Base-by-base conservation (phyloP, 1,140 invertebrate genomes). In the Saccostrea echinata region DNA sequence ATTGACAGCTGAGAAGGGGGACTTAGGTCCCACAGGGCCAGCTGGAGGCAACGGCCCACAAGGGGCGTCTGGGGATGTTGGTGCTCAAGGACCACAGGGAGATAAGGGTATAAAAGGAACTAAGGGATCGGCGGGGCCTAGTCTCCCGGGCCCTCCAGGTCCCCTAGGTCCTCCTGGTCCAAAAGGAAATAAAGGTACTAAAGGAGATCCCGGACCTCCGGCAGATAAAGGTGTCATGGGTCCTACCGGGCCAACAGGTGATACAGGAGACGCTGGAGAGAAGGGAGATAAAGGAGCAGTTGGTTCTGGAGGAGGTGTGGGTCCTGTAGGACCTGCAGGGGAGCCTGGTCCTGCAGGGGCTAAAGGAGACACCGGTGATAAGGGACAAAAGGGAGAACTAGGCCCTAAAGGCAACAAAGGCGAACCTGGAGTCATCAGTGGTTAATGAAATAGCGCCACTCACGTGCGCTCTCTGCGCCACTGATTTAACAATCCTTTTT, bases 391-490 rank as follows among this genome's bases (percentile, higher is more conserved):
- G 12, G 81, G 81, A 18, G 24, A 35, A n/a, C 35, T 16, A 21
- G 81, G 81, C 21, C 33, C 35, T 21, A 83, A 83, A 83, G 81
- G 81, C 33, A 24, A 51, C 33, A 83, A 24, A 51, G 81, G 81
- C 3, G 81, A 83, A 21, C 33, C 30, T 30, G 76, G 16, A 18
- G 13, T 43, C 24, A 21, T 57, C 55, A 57, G 1, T 57, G 13
- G 13, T 57, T 57, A 13, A 57, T 21, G 43, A 43, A 43, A 8
- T 4, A 43, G 9, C 6, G 9, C 43, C 43, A 8, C 1, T 43
- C 43, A 43, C 4, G 6, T 4, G 43, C 43, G 43, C 43, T 9
- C 6, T 43, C 6, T 43, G 43, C 43, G 43, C 6, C 43, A 43
- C 9, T 43, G 43, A 43, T 43, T 6, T 43, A 8, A 8, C 4